Base-by-base conservation (phyloP, 1,140 invertebrate species). In the Drosophila fuyamai region DNA sequence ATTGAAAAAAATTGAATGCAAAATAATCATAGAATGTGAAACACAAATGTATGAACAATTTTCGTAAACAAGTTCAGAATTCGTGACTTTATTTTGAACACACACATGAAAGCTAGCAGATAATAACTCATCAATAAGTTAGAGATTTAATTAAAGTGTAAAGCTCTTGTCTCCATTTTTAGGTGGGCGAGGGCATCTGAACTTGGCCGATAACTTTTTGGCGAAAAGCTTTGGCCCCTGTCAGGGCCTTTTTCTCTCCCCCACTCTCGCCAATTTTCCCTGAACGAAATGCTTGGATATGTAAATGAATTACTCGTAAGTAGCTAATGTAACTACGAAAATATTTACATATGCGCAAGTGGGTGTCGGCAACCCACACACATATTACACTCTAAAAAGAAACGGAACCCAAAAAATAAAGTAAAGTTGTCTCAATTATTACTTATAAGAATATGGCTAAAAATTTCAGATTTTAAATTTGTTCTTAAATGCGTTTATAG, bases 321-420 rank as follows among this genome's bases (percentile, higher is more conserved):
- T 71, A 50, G 65, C 65, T n/a, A 71, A 47, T 50, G 66, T 71
- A 71, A 71, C 66, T 71, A 83, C 55, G 60, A 70, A 79, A 82
- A 79, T 83, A 83, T 82, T 79, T 75, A 83, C 80, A 83, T 65
- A 65, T 65, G 72, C 54, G 61, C 68, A 67, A 76, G 61, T 76
- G 57, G 63, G 59, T 68, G 70, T 77, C 57, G 59, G 81, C 57
- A 51, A 43, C 41, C 41, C 72, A 57, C 43, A 67, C 67, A 71
- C 53, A 14, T 10, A 53, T 6, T 35, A 36, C 50, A 53, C 50
- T 53, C 4, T 5, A 5, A 51, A 8, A 51, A 13, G 13, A 10
- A 50, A 32, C 29, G 18, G 18, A 18, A 18, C 18, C 2, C 18
- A 18, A 18, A 23, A 23, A 23, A 23, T 23, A 2, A 23, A 23